A percentile compares a stretch with the other conserved stretches of the same genome.
Evolutionary conservation across 2,113 vertebrate genomes (phyloP).

Genomic region (Neoarius graeffei): DNA sequence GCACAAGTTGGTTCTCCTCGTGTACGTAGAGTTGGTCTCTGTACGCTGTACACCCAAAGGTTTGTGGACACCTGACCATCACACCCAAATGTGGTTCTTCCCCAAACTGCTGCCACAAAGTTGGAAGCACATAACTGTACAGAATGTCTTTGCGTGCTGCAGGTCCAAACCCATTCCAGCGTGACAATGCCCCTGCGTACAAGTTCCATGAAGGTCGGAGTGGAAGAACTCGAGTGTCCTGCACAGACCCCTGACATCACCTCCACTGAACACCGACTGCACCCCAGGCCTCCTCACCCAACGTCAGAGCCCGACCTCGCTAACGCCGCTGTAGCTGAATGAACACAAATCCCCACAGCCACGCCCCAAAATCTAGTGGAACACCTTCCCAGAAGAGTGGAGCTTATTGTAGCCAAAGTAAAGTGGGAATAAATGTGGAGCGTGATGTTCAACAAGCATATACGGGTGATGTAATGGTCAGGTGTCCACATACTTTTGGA

Average conservation of each 20-base stretch:
- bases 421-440: neutral
- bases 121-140: no score
- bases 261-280: neutral
- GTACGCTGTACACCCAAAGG: neutral
- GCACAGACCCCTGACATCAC: neutral
- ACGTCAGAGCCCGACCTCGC: neutral
- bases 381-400: neutral
- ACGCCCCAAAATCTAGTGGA: neutral
- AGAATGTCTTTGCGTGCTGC: no score
- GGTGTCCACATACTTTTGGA: neutral
- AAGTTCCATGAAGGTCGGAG: neutral
- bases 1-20: neutral
- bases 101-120: no score
- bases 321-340: neutral
- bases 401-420: neutral
- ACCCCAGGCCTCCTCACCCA: neutral
- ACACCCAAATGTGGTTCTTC: no score
- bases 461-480: neutral
- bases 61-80: no score
- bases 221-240: neutral
- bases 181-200: neutral
- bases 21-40: neutral
- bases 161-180: neutral
- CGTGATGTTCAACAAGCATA: neutral
- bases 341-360: neutral